A percentile compares a stretch with the other conserved stretches of the same genome.
These are phyloP conservation scores for Caenorhabditis doughertyi DNA, from an alignment of 2,888 invertebrate genomes.

Conservation along the genomic window DNA sequence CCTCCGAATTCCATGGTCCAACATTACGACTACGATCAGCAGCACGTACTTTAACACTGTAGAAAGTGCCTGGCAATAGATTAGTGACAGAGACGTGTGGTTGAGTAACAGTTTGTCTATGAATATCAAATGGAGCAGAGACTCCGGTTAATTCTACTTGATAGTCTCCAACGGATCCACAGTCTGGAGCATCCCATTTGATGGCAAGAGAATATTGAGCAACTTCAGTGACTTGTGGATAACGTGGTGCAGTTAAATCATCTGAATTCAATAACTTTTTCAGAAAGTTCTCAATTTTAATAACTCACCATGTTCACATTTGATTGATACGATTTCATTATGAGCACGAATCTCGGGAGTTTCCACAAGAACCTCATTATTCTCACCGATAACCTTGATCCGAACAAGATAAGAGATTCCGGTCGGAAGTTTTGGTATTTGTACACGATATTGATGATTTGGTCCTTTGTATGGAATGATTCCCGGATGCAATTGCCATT, in stretches of 20 bases:
- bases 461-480: conserved; percentile 83
- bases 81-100: conserved; percentile 81
- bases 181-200: conserved; percentile 82
- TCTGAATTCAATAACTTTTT: conserved; percentile 66
- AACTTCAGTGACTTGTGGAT: conserved; percentile 77
- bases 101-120: conserved; percentile 81
- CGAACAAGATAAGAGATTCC: conserved; percentile 82
- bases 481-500: conserved; percentile 82
- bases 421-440: conserved; percentile 82
- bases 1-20: conserved; percentile 81
- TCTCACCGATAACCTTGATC: conserved; percentile 81
- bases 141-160: conserved; percentile 80
- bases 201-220: conserved; percentile 80
- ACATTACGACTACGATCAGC: conserved; percentile 77
- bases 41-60: conserved; percentile 81
- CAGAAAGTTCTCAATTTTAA: not conserved
- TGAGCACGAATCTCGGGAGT: conserved; percentile 82
- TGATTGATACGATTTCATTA: conserved; percentile 82
- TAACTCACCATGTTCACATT: conserved; percentile 78
- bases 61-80: conserved; percentile 82
- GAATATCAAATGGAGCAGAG: conserved; percentile 80
- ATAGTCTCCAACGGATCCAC: conserved; percentile 82
- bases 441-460: conserved; percentile 82
- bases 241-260: conserved; percentile 80
- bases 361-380: conserved; percentile 82